Evolutionary conservation across 2,888 invertebrate species (phyloP).

Genomic region (Tachystola acroxantha): DNA sequence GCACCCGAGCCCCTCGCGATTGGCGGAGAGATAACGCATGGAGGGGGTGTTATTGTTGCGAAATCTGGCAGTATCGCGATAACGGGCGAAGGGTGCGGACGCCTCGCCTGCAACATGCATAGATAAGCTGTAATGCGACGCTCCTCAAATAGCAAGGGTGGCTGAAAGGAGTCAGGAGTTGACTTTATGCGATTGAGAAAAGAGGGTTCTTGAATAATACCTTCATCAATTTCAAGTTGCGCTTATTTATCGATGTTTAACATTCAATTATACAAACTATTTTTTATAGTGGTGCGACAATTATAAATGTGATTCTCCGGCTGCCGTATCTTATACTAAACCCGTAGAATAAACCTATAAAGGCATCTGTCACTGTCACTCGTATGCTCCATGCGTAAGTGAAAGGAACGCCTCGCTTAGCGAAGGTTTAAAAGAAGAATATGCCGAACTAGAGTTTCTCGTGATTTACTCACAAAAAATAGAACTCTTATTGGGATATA

Average conservation of each 20-base stretch:
- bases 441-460: no score
- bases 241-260: not conserved
- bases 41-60: conserved; percentile 57
- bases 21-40: conserved; percentile 50
- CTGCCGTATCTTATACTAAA: no score
- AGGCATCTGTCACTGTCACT: no score
- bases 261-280: no score
- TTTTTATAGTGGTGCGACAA: no score
- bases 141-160: conserved; percentile 38
- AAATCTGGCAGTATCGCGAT: conserved; percentile 68
- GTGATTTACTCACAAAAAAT: no score
- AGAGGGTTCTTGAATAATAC: conserved; percentile 46
- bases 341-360: no score
- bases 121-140: conserved; percentile 62
- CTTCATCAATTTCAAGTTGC: conserved; percentile 19
- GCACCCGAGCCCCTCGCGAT: conserved; percentile 49
- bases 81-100: conserved; percentile 60
- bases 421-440: no score
- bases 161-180: conserved; percentile 33
- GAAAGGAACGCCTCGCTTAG: no score
- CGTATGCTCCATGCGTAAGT: no score
- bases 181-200: conserved; percentile 54
- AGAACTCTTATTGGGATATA: no score
- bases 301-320: no score
- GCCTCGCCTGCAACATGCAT: conserved; percentile 51